Conservation (phyloP, 2,888 invertebrate genomes). For the Ennomos fuscantarius region DNA sequence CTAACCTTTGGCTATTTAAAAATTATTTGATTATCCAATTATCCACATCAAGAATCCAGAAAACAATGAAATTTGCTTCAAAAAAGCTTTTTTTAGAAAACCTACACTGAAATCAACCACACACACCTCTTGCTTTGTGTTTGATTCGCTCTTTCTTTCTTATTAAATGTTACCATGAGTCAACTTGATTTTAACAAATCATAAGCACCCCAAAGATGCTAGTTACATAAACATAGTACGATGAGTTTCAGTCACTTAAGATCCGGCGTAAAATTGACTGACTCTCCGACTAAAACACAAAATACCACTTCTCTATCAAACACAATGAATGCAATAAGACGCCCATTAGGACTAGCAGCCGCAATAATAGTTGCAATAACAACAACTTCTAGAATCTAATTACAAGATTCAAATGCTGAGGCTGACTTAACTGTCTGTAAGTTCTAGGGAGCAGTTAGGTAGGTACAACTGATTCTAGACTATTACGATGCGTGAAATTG, state of each 20-base stretch:
- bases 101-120: too few relatives aligned
- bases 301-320: not conserved
- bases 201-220: too few relatives aligned
- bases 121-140: too few relatives aligned
- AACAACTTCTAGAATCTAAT: constrained; percentile 73
- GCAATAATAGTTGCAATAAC: constrained; percentile 68
- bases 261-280: not conserved
- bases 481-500: constrained; percentile 1
- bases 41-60: too few relatives aligned
- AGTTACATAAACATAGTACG: too few relatives aligned
- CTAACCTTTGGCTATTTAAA: not conserved
- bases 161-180: too few relatives aligned
- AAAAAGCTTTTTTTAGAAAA: too few relatives aligned
- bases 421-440: constrained; percentile 29
- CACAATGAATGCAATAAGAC: constrained; percentile 59
- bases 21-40: not conserved
- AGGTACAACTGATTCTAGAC: constrained; percentile 11
- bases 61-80: too few relatives aligned
- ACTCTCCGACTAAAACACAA: constrained; percentile 11
- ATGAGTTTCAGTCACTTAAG: too few relatives aligned
- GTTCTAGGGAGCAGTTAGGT: constrained; percentile 30
- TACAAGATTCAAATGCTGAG: constrained; percentile 45
- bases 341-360: constrained; percentile 58
- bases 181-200: too few relatives aligned
- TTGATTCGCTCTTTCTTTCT: too few relatives aligned